Evolutionary conservation across 2,888 invertebrate genomes (phyloP), one percentile per base, ranked within the genome.

Genomic region (Acholoe squamosa): DNA sequence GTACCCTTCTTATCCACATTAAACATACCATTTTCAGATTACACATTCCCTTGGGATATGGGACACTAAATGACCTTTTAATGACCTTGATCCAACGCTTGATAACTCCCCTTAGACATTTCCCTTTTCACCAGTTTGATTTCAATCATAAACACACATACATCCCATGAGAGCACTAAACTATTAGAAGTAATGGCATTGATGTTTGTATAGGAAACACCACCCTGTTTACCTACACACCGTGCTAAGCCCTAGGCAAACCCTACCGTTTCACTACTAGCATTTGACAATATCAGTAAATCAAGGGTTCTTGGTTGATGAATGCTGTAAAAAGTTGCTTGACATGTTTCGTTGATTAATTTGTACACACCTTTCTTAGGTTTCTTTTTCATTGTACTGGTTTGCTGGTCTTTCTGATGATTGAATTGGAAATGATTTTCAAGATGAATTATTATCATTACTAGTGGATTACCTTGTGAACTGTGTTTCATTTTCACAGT

Each of bases 11-110:
- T 43, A 33, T 16, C 80, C 34, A 5, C n/a, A 34, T 80, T n/a
- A 80, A 80, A 80, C 25, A 80, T 80, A 80, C 80, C 80, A 7
- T 80, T 80, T 80, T 80, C 80, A 80, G 34, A 80, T 80, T 19
- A 80, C 80, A 80, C 80, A 80, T 43, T 33, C 80, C 43, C 80
- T 43, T 34, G 80, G 33, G 22, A 80, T 43, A 33, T 80, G 80
- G 80, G 80, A 80, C 0, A 43, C 80, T 80, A 33, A 34, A 22
- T 80, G 80, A 80, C 80, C n/a, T 80, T 80, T 43, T 10, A 80
- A 80, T 80, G 19, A 19, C 80, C 19, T 80, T 80, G 43, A 14
- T 28, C 71, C 80, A 80, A 33, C 80, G 34, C 80, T 14, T 76
- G 76, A 19, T 31, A 19, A 28, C 31, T 76, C 28, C 31, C 76